Percentiles rank a stretch among this genome's conserved stretches.
Evolutionary conservation across 2,888 invertebrate species (phyloP).

Genomic region (Drosophila setosimentum): DNA sequence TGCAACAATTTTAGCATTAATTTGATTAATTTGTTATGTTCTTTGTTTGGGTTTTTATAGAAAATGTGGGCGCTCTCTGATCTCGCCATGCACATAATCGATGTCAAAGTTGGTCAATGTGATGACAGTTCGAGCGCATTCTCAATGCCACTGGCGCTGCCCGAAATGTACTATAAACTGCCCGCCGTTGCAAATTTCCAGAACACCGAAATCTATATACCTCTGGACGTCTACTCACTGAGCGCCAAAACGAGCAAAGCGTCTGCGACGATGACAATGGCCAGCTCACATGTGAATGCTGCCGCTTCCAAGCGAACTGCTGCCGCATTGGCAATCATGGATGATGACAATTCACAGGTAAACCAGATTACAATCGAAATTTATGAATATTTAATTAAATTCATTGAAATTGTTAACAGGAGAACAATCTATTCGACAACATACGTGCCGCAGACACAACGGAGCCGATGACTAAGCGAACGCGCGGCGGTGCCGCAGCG

Average conservation of each 20-base stretch:
- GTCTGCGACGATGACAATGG: constrained; percentile 42
- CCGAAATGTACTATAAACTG: constrained; percentile 95
- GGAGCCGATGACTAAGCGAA: constrained; percentile 77
- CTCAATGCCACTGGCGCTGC: constrained; percentile 93
- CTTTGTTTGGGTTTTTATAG: constrained; percentile 85
- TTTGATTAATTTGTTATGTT: not conserved
- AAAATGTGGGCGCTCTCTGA: constrained; percentile 99
- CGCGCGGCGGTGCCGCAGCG: constrained; percentile 72
- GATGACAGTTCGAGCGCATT: constrained; percentile 92
- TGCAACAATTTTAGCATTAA: not conserved
- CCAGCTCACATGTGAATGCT: constrained; percentile 40
- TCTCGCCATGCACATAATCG: constrained; percentile 95
- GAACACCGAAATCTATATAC: constrained; percentile 93
- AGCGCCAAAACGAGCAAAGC: constrained; percentile 60
- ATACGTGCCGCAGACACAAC: constrained; percentile 74
- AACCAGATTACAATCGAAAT: not conserved
- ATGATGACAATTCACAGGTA: constrained; percentile 72
- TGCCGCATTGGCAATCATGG: constrained; percentile 50
- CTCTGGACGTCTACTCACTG: constrained; percentile 87
- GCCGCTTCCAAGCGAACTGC: constrained; percentile 51
- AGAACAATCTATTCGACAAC: constrained; percentile 76
- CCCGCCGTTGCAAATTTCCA: constrained; percentile 90
- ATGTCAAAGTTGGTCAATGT: constrained; percentile 94
- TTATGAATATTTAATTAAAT: not conserved
- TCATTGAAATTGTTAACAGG: constrained; percentile 45